phyloP scores from a whole-genome alignment of 2,797 vertebrate species.

The Corythornis leucogaster region DNA sequence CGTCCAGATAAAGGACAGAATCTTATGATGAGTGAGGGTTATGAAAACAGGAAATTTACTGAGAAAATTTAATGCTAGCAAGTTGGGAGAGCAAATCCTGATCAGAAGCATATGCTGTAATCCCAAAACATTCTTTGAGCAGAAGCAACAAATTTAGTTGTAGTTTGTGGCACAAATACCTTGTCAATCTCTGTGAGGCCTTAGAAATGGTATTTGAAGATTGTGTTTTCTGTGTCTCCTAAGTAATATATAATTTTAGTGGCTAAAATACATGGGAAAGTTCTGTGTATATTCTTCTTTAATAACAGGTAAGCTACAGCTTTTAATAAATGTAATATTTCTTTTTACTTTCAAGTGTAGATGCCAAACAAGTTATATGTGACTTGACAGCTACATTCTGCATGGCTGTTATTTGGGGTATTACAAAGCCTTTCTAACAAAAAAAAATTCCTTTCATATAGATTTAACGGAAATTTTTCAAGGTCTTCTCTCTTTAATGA shows the following conservation, averaged over 20 bases:
- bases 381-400: not conserved
- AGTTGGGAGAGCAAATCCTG: not conserved
- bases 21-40: not conserved
- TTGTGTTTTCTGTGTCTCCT: not conserved
- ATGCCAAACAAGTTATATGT: not conserved
- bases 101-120: not conserved
- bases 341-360: not conserved
- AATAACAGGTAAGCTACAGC: not conserved
- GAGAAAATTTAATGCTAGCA: not conserved
- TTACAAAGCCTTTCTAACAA: conserved; percentile 1
- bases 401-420: not conserved
- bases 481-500: conserved; percentile 18
- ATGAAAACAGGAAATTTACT: not conserved
- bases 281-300: not conserved
- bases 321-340: not conserved
- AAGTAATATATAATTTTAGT: not conserved
- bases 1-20: not conserved
- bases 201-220: not conserved
- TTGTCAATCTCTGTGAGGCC: not conserved
- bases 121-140: not conserved
- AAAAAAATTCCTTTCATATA: not conserved
- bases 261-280: not conserved
- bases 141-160: not conserved
- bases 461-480: not conserved
- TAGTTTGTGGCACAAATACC: not conserved